Base-by-base conservation (phyloP, 2,113 vertebrate species). In the Cyprinus carpio region DNA sequence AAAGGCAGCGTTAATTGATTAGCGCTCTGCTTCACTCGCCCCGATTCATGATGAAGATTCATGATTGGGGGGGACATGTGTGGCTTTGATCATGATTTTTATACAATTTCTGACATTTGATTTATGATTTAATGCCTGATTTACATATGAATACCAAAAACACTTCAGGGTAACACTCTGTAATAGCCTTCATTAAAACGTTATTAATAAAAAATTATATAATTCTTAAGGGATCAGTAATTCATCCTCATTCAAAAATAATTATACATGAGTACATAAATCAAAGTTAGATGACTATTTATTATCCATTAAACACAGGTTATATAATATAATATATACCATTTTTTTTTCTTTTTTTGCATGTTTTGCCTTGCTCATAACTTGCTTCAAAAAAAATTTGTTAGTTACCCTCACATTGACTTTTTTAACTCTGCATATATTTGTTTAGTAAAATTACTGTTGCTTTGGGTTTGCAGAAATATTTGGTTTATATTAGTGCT, bases 1-100 rank as follows among this genome's bases (percentile, higher is more conserved):
- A 85, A 82, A 18, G 29, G 83, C 74, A 84, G 29, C 1, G 8
- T 40, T 40, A 77, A 56, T 56, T 34, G 27, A 56, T 77, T 77
- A 12, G 6, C 9, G 37, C 29, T 77, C 51, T 56, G 51, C 75
- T 9, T 77, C 27, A 6, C 16, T 77, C 49, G 31, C 1, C 67
- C 40, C 37, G 43, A 49, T 40, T 62, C 62, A 75, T 18, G 74
- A 23, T 75, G 79, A 74, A 82, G 46, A 49, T 56, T 67, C n/a
- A n/a, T n/a, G n/a, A 79, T 51, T 40, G 56, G 15, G 49, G 7
- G 23, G 40, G 64, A 23, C 4, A 12, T 46, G n/a, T 7, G 40
- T 23, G 13, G 79, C 23, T 84, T 81, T 77, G 29, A 75, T 75
- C 62, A 40, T 69, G 34, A 8, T 34, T 34, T 78, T 58, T 4